Evolutionary conservation across 2,888 invertebrate genomes (phyloP), one percentile per base, ranked within the genome.

Genomic region (Cephus spinipes): DNA sequence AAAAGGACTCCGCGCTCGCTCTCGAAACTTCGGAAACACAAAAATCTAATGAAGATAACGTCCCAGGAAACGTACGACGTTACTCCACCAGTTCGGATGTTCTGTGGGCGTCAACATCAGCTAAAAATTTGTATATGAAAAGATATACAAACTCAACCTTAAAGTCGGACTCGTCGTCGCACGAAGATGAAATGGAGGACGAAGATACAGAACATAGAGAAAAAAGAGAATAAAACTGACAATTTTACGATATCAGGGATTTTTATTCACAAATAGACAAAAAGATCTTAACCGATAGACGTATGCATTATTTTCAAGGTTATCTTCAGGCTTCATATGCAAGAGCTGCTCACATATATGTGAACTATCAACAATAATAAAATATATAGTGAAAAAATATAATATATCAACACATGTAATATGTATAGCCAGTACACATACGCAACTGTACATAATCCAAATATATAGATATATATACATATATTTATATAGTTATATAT

Each of bases 311-410:
- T 55, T 55, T 55, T 55, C 55, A 55, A 55, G 23, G 55, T 55
- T 55, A 55, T 55, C 55, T 23, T 55, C 55, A 55, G 55, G 55
- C 55, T 55, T 55, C 23, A 1, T 23, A 55, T 23, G 23, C 55
- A 9, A 55, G 55, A 55, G 55, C 23, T 55, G 55, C 23, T 55
- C 55, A 55, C 55, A 23, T 55, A 55, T 55, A 55, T 55, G 55
- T 55, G 55, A 23, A 55, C 23, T 81, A 74, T 81, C 75, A 81
- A 84, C 81, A 83, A 76, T 79, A 80, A 84, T 82, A 84, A 85
- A 86, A 86, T 87, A 86, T 87, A 83, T 82, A 82, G 83, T 86
- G 85, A 76, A 88, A 88, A 88, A 88, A 86, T 88, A 87, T 84
- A 85, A 40, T 55, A 55, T 55, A 55, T 55, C 80, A 75, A 81